Conservation (phyloP, 2,797 vertebrate species). For the Myotis daubentonii region DNA sequence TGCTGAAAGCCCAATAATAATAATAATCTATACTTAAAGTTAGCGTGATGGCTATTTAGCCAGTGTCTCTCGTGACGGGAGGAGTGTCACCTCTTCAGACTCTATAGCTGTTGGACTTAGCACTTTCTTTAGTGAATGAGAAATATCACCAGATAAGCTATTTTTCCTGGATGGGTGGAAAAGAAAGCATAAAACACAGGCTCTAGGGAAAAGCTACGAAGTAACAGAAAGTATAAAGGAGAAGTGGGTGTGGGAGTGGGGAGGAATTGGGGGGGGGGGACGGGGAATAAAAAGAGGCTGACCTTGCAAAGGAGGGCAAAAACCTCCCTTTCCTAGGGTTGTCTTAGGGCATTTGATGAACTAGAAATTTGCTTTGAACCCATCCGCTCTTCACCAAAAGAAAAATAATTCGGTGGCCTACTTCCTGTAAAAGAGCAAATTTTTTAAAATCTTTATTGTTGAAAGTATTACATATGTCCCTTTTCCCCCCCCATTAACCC, state of each 20-base stretch:
- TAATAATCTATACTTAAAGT: slow-evolving; percentile 84
- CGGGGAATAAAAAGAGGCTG: slow-evolving; percentile 56
- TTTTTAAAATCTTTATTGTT: no score
- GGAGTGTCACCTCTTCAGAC: slow-evolving; percentile 67
- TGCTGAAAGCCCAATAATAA: slow-evolving; percentile 82
- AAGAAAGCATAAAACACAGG: slow-evolving; percentile 57
- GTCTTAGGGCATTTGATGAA: not conserved
- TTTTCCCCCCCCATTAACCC: no score
- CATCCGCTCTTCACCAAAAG: slow-evolving; percentile 25
- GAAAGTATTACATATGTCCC: no score
- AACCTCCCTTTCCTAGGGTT: slow-evolving; percentile 32
- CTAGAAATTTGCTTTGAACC: slow-evolving; percentile 61
- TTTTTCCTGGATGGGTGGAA: slow-evolving; percentile 58
- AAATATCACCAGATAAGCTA: slow-evolving; percentile 76
- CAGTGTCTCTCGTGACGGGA: slow-evolving; percentile 62
- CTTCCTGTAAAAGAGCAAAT: slow-evolving; percentile 35
- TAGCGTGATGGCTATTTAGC: slow-evolving; percentile 78
- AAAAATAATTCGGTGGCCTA: slow-evolving; percentile 9
- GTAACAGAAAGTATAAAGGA: slow-evolving; percentile 51
- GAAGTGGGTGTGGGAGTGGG: not conserved
- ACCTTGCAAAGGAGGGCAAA: slow-evolving; percentile 18
- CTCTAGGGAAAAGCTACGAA: slow-evolving; percentile 67
- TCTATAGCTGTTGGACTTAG: slow-evolving; percentile 76
- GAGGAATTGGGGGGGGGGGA: not conserved
- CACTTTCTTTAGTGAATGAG: slow-evolving; percentile 78